Evolutionary conservation across 2,113 vertebrate species (phyloP).

Genomic region (Dascyllus trimaculatus): DNA sequence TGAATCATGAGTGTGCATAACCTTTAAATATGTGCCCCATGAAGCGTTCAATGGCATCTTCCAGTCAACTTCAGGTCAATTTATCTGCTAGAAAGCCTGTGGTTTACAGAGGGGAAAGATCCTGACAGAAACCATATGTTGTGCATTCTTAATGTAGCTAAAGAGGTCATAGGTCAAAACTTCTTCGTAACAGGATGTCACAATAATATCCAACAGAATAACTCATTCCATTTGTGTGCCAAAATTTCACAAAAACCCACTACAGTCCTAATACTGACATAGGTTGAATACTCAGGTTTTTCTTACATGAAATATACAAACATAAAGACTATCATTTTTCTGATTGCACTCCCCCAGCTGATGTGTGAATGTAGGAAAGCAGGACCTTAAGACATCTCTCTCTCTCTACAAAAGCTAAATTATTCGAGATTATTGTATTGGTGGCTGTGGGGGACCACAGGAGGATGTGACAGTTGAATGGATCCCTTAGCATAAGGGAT

Average conservation of each 20-base stretch:
- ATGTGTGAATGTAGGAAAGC: constrained; percentile 55
- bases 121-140: constrained; percentile 57
- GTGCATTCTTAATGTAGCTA: constrained; percentile 32
- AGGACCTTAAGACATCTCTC: constrained; percentile 69
- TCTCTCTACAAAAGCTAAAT: constrained; percentile 68
- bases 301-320: constrained; percentile 44
- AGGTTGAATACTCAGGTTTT: neutral
- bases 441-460: constrained; percentile 71
- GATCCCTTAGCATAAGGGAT: constrained; percentile 66
- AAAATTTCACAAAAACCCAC: neutral
- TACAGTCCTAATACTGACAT: constrained; percentile 13
- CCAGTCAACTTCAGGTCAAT: constrained; percentile 44
- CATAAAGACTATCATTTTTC: constrained; percentile 42
- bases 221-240: constrained; percentile 6
- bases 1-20: constrained; percentile 57
- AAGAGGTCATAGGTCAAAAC: constrained; percentile 47
- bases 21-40: constrained; percentile 44
- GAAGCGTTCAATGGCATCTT: constrained; percentile 40
- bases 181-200: neutral
- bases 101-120: constrained; percentile 29
- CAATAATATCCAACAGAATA: constrained; percentile 25
- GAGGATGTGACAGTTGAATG: constrained; percentile 77
- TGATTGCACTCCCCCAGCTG: constrained; percentile 44
- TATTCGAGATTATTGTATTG: constrained; percentile 77
- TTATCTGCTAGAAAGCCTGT: constrained; percentile 38